Evolutionary conservation across 1,140 invertebrate genomes (phyloP), one percentile per base, ranked within the genome.

Genomic region (Delia radicum): DNA sequence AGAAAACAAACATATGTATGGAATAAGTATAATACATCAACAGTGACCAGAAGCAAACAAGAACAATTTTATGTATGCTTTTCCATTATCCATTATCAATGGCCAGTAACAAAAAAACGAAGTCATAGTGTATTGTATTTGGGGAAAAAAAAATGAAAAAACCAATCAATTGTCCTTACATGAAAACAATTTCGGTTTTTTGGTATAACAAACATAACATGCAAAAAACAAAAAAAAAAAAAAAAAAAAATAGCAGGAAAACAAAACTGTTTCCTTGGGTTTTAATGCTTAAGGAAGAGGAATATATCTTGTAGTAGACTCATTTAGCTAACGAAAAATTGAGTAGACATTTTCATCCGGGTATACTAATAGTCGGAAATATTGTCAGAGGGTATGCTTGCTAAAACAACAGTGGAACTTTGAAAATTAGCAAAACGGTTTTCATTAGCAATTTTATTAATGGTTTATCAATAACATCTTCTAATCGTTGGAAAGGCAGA

Each of bases 81-180:
- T 8, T 21, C n/a, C 48, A 55, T 21, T 55, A 18, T 24, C 48
- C 0, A 55, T 37, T 37, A 37, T 7, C 18, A 21, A 55, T 21
- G 3, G 5, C 4, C 10, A 37, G 8, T 6, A 55, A 55, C 48
- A 55, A 18, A 55, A n/a, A 55, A n/a, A 55, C n/a, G n/a, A 55
- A 55, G 1, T 21, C 48, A 55, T 55, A 55, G 24, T 55, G 18
- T 24, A 55, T n/a, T 55, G 21, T 21, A 55, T 55, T 55, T 55
- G n/a, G 37, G n/a, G 28, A 29, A 15, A 67, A 37, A 33, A 26
- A 69, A 21, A 37, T 10, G 18, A 55, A 55, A 33, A 69, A 69
- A 33, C 65, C 65, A 69, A 69, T 69, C 65, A 69, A 69, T 69
- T 69, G 65, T 69, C 29, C 29, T 69, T 24, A 69, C 65, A 69